These are phyloP conservation scores for Accipiter virgatus DNA, from an alignment of 2,113 vertebrate genomes.

Conservation along the genomic window DNA sequence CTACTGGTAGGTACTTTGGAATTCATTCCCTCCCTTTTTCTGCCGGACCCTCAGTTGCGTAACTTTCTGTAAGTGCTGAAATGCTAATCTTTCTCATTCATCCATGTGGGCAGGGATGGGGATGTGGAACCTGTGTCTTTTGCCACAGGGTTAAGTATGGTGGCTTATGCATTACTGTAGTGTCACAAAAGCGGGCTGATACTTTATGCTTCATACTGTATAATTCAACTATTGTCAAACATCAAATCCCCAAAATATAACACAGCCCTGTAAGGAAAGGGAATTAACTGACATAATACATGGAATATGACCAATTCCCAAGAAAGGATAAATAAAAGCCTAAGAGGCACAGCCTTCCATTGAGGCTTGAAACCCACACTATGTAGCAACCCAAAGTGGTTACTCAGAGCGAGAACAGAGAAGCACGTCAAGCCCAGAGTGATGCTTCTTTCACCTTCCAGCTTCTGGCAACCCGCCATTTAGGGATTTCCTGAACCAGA, in stretches of 20 bases:
- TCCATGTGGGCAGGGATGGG: background rate
- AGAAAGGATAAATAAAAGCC: background rate
- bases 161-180: background rate
- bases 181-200: background rate
- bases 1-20: background rate
- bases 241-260: background rate
- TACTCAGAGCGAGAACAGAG: background rate
- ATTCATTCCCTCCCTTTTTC: background rate
- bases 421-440: background rate
- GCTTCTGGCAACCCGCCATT: slow-evolving; percentile 39
- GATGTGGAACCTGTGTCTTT: background rate
- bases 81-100: background rate
- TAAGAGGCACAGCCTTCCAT: background rate
- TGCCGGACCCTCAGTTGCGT: background rate
- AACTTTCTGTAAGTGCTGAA: background rate
- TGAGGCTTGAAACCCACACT: background rate
- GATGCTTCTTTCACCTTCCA: slow-evolving; percentile 21
- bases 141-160: background rate
- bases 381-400: background rate
- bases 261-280: background rate
- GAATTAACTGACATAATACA: background rate
- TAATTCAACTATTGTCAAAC: background rate
- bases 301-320: background rate
- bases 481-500: slow-evolving; percentile 52
- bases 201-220: background rate